Percentiles rank a stretch among this genome's conserved stretches.
Conservation (phyloP, 2,888 invertebrate genomes). For the Latheticus oryzae region DNA sequence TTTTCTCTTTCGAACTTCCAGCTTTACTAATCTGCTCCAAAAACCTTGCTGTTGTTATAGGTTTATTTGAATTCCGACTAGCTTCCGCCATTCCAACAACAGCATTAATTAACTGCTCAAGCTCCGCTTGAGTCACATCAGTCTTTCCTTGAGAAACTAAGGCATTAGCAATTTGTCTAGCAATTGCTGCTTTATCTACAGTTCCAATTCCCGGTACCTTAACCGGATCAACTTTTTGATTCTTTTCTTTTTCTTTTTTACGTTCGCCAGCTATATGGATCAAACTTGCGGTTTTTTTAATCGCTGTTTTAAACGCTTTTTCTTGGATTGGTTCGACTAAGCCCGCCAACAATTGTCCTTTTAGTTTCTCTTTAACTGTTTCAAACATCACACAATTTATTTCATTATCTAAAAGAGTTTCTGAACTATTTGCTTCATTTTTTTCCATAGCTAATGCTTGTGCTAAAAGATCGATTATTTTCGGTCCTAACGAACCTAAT, state of each 20-base stretch:
- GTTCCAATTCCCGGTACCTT: constrained; percentile 77
- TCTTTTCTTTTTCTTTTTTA: constrained; percentile 62
- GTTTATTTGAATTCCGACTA: constrained; percentile 67
- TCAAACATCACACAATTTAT: constrained; percentile 82
- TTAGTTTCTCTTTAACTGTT: constrained; percentile 87
- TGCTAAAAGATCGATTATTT: constrained; percentile 80
- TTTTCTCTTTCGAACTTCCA: constrained; percentile 18
- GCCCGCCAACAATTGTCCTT: constrained; percentile 63
- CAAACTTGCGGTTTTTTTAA: constrained; percentile 80
- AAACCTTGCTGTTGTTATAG: constrained; percentile 68
- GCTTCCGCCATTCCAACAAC: constrained; percentile 79
- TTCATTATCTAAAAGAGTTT: constrained; percentile 78
- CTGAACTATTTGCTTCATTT: constrained; percentile 77
- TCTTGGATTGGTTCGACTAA: constrained; percentile 72
- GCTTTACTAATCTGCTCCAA: constrained; percentile 59
- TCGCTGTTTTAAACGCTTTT: constrained; percentile 78
- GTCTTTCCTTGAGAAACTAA: constrained; percentile 83
- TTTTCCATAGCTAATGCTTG: constrained; percentile 84
- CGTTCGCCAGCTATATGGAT: constrained; percentile 74
- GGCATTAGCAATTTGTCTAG: constrained; percentile 84
- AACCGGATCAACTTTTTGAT: constrained; percentile 64
- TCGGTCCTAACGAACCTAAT: constrained; percentile 86
- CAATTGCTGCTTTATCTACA: constrained; percentile 83
- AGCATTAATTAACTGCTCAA: constrained; percentile 83
- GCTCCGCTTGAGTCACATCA: constrained; percentile 81